Evolutionary conservation across 2,888 invertebrate genomes (phyloP).

Genomic region (Neuroscelio doddi): DNA sequence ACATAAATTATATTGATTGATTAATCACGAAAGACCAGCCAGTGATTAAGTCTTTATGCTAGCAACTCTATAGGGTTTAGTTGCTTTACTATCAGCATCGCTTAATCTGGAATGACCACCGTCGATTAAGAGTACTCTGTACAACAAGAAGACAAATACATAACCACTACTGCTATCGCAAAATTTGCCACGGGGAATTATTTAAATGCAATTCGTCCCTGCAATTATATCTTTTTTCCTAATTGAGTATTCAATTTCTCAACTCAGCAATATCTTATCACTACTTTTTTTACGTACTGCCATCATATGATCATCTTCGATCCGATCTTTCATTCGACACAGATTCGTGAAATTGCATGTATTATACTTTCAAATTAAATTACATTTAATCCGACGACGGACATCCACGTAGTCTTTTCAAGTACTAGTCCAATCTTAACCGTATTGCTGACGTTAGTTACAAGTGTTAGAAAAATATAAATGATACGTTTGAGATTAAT

Average conservation of each 20-base stretch:
- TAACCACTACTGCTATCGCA: neutral
- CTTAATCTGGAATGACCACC: constrained; percentile 4
- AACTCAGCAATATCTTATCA: too few relatives aligned
- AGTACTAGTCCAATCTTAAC: too few relatives aligned
- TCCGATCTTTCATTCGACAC: too few relatives aligned
- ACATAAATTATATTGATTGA: neutral
- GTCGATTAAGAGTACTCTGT: constrained; percentile 3
- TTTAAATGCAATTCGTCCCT: neutral
- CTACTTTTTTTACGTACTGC: too few relatives aligned
- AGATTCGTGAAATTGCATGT: neutral
- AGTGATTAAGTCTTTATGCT: neutral
- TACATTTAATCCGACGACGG: too few relatives aligned
- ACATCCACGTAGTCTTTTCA: too few relatives aligned
- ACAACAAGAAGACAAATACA: constrained; percentile 2
- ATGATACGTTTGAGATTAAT: too few relatives aligned
- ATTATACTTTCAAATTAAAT: constrained; percentile 3
- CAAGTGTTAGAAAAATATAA: too few relatives aligned
- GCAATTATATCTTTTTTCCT: constrained; percentile 3
- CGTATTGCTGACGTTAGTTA: too few relatives aligned
- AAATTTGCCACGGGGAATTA: neutral
- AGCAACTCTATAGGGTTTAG: neutral
- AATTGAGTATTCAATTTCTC: too few relatives aligned
- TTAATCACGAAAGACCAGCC: neutral
- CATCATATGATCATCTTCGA: too few relatives aligned
- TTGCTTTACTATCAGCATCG: neutral